A percentile compares a stretch with the other conserved stretches of the same genome.
Conservation (phyloP, 1,140 invertebrate species). For the Plectrocnemia conspersa region DNA sequence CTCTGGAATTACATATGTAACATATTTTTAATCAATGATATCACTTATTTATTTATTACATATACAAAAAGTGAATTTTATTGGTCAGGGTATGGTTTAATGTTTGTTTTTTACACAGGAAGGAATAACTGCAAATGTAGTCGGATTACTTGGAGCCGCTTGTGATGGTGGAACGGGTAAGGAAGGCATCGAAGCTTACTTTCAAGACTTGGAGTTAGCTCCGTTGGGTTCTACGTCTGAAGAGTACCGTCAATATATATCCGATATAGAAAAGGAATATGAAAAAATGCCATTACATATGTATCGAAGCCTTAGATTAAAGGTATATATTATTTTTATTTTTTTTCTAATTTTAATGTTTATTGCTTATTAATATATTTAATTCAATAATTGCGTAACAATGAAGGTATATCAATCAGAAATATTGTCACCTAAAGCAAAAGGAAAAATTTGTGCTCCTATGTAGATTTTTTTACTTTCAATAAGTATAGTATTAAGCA, state of each 20-base stretch:
- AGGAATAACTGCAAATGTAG: constrained; percentile 26
- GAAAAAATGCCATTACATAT: constrained; percentile 25
- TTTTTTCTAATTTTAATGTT: constrained; percentile 1
- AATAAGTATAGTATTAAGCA: too few species aligned
- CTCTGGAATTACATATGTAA: constrained; percentile 31
- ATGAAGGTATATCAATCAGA: too few species aligned
- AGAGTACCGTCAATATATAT: constrained; percentile 26
- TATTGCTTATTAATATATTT: constrained; percentile 5
- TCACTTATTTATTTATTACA: not conserved
- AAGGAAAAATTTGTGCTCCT: too few species aligned
- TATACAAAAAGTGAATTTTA: not conserved
- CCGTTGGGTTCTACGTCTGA: constrained; percentile 18
- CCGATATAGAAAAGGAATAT: constrained; percentile 29
- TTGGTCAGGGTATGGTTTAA: not conserved
- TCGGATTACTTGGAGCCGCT: constrained; percentile 28
- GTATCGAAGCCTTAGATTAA: constrained; percentile 29
- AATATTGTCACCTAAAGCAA: too few species aligned
- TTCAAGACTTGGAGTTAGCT: constrained; percentile 31
- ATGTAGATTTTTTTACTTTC: too few species aligned
- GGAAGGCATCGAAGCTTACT: constrained; percentile 26
- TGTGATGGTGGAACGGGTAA: constrained; percentile 17
- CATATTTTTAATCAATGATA: not conserved
- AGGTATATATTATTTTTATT: constrained; percentile 16
- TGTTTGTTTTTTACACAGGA: constrained; percentile 27
- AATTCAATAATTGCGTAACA: too few species aligned